Base-by-base conservation (phyloP, 1,140 invertebrate species). In the Listronotus oregonensis region DNA sequence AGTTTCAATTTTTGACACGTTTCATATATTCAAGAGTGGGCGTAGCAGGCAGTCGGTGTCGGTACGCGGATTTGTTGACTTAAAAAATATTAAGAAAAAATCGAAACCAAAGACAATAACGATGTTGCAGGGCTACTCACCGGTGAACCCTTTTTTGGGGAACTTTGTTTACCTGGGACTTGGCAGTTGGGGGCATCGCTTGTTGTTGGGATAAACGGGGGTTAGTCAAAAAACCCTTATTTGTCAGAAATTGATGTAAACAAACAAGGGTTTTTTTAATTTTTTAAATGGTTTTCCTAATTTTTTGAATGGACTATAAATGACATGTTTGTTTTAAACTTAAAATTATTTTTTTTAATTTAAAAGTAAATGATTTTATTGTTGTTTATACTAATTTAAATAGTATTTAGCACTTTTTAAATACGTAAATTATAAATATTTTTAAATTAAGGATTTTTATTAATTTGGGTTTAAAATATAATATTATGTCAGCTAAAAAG, bases 161-260 rank as follows among this genome's bases (percentile, higher is more conserved):
- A 50, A 99, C 96, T 4, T 82, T 98, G 44, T 89, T 99, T 72
- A 99, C 97, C 65, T 99, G 97, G 97, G 95, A 90, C 40, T 81
- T 99, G 42, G 99, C 97, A 59, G 96, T 96, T 32, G 86, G 90
- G 34, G 97, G 97, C 97, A 64, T 90, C 87, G 64, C 83, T 97
- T 65, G 96, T 98, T 14, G 87, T 98, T 76, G 84, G 98, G 66
- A 89, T 99, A 72, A 85, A 87, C 88, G 75, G 91, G 95, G 84
- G 92, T 94, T 80, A 82, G 74, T 57, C n/a, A 72, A 66, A 60
- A 65, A 72, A 73, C 74, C 71, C 71, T 77, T 40, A 64, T 10
- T 52, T 62, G 37, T 52, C 50, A 59, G 61, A 67, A 39, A 50
- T 17, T 15, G 31, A 54, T 70, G 66, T 73, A 70, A 73, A 66